Percentiles rank a stretch among this genome's conserved stretches.
phyloP scores from a whole-genome alignment of 2,888 invertebrate genomes.

The Plagiodera versicolora region DNA sequence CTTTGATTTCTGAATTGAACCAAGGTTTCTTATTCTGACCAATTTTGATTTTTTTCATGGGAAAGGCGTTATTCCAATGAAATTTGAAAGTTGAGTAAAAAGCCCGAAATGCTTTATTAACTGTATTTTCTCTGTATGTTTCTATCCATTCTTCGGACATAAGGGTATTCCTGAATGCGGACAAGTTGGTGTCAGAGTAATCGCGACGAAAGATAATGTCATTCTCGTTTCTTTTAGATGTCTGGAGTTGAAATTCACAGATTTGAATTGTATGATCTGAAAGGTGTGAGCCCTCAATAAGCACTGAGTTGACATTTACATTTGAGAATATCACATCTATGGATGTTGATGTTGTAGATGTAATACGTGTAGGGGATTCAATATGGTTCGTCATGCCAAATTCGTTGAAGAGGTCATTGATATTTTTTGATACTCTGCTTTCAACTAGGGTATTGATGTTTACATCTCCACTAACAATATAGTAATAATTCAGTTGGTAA shows the following conservation, averaged over 20 bases:
- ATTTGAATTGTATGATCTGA: neutral
- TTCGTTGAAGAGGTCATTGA: neutral
- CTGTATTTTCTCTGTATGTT: neutral
- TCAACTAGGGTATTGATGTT: too few species aligned
- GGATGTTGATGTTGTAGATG: constrained; percentile 3
- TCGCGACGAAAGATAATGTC: neutral
- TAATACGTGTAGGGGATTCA: neutral
- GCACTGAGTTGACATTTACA: neutral
- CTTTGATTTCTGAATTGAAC: neutral
- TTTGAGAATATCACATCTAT: constrained; percentile 1
- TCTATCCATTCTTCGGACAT: neutral
- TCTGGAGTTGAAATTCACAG: neutral
- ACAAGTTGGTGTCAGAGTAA: neutral
- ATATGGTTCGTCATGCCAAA: neutral
- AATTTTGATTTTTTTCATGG: neutral
- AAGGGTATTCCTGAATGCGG: neutral
- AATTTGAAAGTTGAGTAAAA: neutral
- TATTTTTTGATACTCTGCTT: neutral
- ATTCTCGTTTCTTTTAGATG: neutral
- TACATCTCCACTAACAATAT: constrained; percentile 3
- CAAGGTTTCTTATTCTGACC: neutral
- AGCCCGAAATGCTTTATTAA: neutral
- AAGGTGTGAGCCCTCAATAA: neutral
- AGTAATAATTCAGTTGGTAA: constrained; percentile 5
- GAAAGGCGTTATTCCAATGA: neutral